Evolutionary conservation across 2,888 invertebrate genomes (phyloP).

Genomic region (Agrochola circellaris): DNA sequence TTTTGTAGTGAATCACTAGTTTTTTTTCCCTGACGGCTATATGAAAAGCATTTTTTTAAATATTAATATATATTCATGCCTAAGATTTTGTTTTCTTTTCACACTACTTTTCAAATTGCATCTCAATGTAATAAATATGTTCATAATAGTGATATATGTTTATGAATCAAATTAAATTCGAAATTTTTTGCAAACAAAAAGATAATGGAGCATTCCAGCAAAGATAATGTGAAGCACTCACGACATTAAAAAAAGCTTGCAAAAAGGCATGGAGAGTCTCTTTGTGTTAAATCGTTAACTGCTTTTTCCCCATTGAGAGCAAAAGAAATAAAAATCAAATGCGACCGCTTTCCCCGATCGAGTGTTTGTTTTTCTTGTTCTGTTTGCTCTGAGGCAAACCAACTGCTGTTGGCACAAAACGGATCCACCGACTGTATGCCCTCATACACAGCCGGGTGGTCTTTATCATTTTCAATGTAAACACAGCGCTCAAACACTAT

Average conservation of each 20-base stretch:
- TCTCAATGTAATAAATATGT: constrained; percentile 9
- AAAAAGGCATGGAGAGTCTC: constrained; percentile 63
- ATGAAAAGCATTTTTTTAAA: no score
- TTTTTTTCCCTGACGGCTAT: background rate
- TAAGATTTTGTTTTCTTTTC: background rate
- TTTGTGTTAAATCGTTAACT: constrained; percentile 74
- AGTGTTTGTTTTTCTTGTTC: constrained; percentile 85
- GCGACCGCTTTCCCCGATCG: constrained; percentile 81
- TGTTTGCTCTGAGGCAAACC: constrained; percentile 87
- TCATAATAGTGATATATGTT: background rate
- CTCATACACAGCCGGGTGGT: constrained; percentile 86
- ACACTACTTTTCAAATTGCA: background rate
- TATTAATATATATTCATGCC: background rate
- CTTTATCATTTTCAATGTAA: constrained; percentile 89
- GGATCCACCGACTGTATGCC: constrained; percentile 77
- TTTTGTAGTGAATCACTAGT: background rate
- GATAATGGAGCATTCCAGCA: constrained; percentile 49
- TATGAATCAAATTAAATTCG: constrained; percentile 30
- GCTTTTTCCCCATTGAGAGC: constrained; percentile 67
- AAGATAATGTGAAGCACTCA: constrained; percentile 60
- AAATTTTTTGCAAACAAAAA: constrained; percentile 57
- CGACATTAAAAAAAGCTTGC: constrained; percentile 52
- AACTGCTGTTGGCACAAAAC: constrained; percentile 84
- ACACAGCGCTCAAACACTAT: constrained; percentile 83
- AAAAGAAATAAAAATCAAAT: constrained; percentile 76